Base-by-base conservation (phyloP, 2,797 vertebrate species). In the Hydrocynus forskahlii region DNA sequence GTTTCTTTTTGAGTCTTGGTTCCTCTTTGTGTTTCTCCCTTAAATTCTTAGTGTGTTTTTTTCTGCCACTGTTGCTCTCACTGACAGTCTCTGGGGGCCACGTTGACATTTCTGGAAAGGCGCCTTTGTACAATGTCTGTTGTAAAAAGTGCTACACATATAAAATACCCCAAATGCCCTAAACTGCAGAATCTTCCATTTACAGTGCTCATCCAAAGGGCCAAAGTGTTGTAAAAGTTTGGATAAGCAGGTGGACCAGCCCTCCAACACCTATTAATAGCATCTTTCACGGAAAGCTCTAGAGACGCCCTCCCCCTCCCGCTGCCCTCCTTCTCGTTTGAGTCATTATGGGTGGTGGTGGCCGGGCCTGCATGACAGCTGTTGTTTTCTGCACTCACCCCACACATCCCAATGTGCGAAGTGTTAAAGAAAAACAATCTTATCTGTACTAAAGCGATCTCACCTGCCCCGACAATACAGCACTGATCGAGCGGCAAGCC, bases 281-380 rank as follows among this genome's bases (percentile, higher is more conserved):
- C 63, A 68, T 81, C 54, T 73, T 67, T 73, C 48, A 69, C 69
- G 45, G 62, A 78, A 74, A 55, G 63, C 78, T 74, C 70, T 35
- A 25, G 79, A 81, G 69, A 67, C 63, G 7, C 63, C 35, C 6
- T 19, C 29, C 35, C 63, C 16, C 69, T 17, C 81, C 83, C 80
- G 9, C 83, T 85, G 84, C 90, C 88, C 83, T 88, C 74, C 69
- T 93, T 90, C 92, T 88, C 91, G 94, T 94, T 92, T 89, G 88
- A 91, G 89, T 86, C 92, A 95, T 96, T 95, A 94, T 91, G 87
- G 89, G 94, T 92, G 93, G 93, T 94, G 95, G 93, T 94, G 90
- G 89, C 92, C 88, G 25, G 77, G 90, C 88, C 89, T 86, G 88
- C 91, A 87, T 92, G 89, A 92, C 95, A 96, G 95, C 95, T 96